Conservation (phyloP, 2,888 invertebrate genomes). For the Papilio elwesi region DNA sequence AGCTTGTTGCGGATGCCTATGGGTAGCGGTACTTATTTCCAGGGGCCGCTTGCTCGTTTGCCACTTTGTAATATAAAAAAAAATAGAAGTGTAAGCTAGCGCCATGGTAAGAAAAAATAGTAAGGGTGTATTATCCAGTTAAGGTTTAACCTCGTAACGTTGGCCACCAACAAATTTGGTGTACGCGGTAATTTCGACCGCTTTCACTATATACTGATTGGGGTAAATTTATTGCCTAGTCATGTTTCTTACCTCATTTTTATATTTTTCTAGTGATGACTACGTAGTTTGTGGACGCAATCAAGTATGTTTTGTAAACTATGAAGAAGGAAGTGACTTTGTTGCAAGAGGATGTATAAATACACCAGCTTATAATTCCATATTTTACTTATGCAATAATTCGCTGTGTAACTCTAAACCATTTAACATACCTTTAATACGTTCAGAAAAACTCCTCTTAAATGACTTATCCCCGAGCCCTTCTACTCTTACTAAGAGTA, state of each 20-base stretch:
- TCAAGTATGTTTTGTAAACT: slow-evolving; percentile 65
- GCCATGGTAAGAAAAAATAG: no score
- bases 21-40: no score
- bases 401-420: slow-evolving; percentile 55
- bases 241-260: slow-evolving; percentile 23
- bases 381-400: slow-evolving; percentile 59
- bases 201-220: background rate
- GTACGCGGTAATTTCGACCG: background rate
- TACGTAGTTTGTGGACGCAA: slow-evolving; percentile 59
- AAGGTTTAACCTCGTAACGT: background rate
- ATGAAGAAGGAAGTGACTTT: slow-evolving; percentile 55
- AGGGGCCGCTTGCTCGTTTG: no score
- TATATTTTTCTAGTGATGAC: slow-evolving; percentile 54
- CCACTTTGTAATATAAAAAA: no score
- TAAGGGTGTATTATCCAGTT: no score
- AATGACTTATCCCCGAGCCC: slow-evolving; percentile 13
- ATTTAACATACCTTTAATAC: slow-evolving; percentile 45
- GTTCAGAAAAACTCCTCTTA: slow-evolving; percentile 30
- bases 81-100: no score
- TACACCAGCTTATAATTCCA: slow-evolving; percentile 60
- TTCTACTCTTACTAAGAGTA: slow-evolving; percentile 8
- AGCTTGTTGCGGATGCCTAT: no score
- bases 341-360: slow-evolving; percentile 67
- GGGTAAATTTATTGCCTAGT: background rate
- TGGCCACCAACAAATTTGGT: background rate